phyloP scores from a whole-genome alignment of 2,113 vertebrate species.

The Nibea albiflora region DNA sequence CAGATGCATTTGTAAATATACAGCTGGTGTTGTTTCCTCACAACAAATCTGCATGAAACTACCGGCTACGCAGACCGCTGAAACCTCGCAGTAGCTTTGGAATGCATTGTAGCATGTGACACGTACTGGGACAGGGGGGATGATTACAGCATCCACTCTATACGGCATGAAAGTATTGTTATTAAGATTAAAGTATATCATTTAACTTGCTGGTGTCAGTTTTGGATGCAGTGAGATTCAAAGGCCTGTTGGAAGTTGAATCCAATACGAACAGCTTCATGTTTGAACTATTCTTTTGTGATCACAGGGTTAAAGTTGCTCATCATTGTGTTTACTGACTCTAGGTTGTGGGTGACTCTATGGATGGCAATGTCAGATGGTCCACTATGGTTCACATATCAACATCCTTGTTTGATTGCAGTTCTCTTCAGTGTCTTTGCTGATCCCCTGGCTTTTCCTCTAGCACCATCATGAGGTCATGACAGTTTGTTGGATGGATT shows the following conservation, averaged over 20 bases:
- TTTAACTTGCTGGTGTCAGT: not conserved
- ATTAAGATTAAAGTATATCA: not conserved
- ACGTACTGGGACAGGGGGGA: not conserved
- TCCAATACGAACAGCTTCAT: not conserved
- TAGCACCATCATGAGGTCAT: not conserved
- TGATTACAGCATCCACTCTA: not conserved
- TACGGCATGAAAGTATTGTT: not conserved
- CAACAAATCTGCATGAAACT: not conserved
- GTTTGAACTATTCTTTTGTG: not conserved
- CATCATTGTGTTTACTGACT: not conserved
- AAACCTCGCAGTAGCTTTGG: not conserved
- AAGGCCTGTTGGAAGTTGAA: not conserved
- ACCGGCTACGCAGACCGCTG: not conserved
- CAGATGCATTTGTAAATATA: not conserved
- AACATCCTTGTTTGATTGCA: not conserved
- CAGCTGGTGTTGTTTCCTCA: not conserved
- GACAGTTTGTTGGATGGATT: not conserved
- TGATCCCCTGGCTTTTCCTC: not conserved
- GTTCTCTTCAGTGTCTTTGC: not conserved
- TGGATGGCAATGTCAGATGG: not conserved
- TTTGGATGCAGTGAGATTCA: not conserved
- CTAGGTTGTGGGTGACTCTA: not conserved
- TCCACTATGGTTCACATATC: not conserved
- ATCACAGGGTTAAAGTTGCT: not conserved
- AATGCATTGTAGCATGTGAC: not conserved